A percentile compares a stretch with the other conserved stretches of the same genome.
phyloP scores from a whole-genome alignment of 2,888 invertebrate genomes.

The Tuberolachnus salignus region DNA sequence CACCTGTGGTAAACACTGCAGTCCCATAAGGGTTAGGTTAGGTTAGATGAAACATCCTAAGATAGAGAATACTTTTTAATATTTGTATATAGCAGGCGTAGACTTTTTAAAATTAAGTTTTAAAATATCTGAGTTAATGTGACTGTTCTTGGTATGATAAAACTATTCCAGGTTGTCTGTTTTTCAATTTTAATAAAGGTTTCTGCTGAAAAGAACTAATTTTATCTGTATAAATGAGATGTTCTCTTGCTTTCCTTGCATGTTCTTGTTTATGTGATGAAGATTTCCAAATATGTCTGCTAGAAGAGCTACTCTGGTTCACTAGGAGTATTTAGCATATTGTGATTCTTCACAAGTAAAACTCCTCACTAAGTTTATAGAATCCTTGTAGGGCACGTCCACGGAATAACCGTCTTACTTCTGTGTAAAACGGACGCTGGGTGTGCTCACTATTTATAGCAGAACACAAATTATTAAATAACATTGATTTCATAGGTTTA shows the following conservation, averaged over 20 bases:
- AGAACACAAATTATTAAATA: conserved; percentile 57
- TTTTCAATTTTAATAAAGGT: conserved; percentile 19
- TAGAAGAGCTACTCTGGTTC: conserved; percentile 22
- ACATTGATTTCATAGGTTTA: conserved; percentile 55
- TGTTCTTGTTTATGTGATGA: conserved; percentile 6
- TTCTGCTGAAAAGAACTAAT: conserved; percentile 35
- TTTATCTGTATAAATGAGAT: too few relatives aligned
- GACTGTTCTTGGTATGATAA: too few relatives aligned
- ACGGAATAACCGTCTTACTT: too few relatives aligned
- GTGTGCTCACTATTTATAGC: conserved; percentile 57
- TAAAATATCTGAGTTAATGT: too few relatives aligned
- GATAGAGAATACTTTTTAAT: too few relatives aligned
- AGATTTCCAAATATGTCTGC: conserved; percentile 22
- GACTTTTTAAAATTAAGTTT: too few relatives aligned
- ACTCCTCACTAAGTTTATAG: conserved; percentile 38
- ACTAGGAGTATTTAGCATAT: conserved; percentile 20
- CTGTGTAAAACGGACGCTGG: conserved; percentile 58
- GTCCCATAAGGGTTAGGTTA: too few relatives aligned
- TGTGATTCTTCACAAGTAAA: conserved; percentile 31
- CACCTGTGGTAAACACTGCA: too few relatives aligned
- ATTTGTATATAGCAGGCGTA: too few relatives aligned
- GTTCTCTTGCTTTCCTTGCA: conserved; percentile 28
- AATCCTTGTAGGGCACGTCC: conserved; percentile 56
- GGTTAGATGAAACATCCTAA: too few relatives aligned
- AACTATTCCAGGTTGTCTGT: too few relatives aligned